phyloP scores from a whole-genome alignment of 37 sponge, comb jelly and placozoan species.

The Hexactinellida sp. region DNA sequence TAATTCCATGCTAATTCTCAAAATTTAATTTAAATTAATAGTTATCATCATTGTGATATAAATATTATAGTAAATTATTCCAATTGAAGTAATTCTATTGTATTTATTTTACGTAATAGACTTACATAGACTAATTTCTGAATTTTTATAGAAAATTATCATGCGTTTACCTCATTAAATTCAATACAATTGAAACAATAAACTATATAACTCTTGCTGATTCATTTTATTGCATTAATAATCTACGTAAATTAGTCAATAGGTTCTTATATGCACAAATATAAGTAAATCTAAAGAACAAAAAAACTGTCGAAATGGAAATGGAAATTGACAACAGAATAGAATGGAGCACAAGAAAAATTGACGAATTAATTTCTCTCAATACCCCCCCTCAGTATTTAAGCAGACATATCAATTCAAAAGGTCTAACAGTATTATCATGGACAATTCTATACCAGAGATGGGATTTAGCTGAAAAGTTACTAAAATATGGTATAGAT shows the following conservation, averaged over 20 bases:
- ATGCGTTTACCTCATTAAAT: too few relatives aligned
- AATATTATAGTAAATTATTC: background rate
- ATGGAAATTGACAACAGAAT: background rate
- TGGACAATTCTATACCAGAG: constrained; percentile 11
- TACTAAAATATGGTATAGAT: background rate
- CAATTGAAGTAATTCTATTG: background rate
- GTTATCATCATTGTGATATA: background rate
- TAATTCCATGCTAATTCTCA: too few relatives aligned
- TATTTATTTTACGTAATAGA: background rate
- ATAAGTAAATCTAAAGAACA: too few relatives aligned
- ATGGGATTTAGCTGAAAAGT: background rate
- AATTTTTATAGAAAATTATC: too few relatives aligned
- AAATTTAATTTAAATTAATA: too few relatives aligned
- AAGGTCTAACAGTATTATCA: background rate
- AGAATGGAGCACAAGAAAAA: background rate
- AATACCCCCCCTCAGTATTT: background rate
- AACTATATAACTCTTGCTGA: too few relatives aligned
- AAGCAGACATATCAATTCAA: background rate
- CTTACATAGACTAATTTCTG: too few relatives aligned
- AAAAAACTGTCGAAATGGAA: background rate
- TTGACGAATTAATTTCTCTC: background rate
- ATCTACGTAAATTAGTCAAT: too few relatives aligned
- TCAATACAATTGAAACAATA: too few relatives aligned
- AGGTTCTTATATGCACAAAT: too few relatives aligned
- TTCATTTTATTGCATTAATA: too few relatives aligned